Evolutionary conservation across 2,888 invertebrate species (phyloP).

Genomic region (Melangyna quadrimaculata): DNA sequence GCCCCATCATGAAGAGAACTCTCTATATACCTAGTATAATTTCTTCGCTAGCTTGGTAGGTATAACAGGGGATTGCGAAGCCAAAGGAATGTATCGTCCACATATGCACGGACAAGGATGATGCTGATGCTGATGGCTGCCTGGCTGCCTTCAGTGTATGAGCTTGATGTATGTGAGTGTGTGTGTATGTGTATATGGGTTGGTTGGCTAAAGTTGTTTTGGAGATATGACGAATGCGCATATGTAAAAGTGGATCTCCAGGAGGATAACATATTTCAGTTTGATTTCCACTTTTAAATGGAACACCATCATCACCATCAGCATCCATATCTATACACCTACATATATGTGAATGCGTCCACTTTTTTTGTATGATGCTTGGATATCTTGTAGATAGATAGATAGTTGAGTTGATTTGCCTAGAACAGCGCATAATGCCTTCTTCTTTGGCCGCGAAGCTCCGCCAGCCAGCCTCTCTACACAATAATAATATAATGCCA

Average conservation of each 20-base stretch:
- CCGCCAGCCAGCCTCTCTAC: conserved; percentile 60
- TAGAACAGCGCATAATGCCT: conserved; percentile 64
- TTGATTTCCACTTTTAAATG: conserved; percentile 62
- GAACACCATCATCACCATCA: conserved; percentile 27
- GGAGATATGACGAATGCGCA: conserved; percentile 70
- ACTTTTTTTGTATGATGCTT: conserved; percentile 24
- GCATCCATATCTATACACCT: background rate
- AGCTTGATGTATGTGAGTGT: conserved; percentile 18
- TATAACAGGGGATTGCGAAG: conserved; percentile 7
- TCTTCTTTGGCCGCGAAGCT: conserved; percentile 60
- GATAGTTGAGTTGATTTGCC: conserved; percentile 62
- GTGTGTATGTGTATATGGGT: background rate
- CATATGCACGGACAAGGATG: conserved; percentile 47
- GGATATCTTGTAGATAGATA: conserved; percentile 41
- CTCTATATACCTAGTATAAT: conserved; percentile 23
- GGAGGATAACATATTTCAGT: conserved; percentile 69
- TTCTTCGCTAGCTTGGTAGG: background rate
- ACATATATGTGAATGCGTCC: conserved; percentile 56
- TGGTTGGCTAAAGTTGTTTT: conserved; percentile 44
- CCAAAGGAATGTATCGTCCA: conserved; percentile 61
- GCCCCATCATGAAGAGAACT: conserved; percentile 8
- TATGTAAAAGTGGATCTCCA: conserved; percentile 69
- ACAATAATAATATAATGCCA: conserved; percentile 58
- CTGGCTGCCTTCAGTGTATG: background rate
- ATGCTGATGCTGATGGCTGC: background rate